Conservation (phyloP, 2,888 invertebrate genomes). For the Euclidia mi region DNA sequence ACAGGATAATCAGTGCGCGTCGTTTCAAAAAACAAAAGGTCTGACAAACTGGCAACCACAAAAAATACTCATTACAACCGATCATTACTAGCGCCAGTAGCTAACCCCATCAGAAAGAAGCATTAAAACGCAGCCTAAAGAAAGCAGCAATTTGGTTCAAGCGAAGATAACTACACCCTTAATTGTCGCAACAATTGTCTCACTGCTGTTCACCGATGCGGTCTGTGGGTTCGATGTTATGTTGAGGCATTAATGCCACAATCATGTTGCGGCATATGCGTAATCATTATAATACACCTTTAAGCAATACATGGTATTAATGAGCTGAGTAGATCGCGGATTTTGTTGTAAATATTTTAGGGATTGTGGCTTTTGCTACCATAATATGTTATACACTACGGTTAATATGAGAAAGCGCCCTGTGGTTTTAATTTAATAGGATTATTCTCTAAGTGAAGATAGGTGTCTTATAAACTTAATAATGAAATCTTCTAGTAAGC, state of each 20-base stretch:
- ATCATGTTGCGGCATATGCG: slow-evolving; percentile 31
- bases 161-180: slow-evolving; percentile 70
- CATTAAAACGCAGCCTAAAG: slow-evolving; percentile 70
- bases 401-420: slow-evolving; percentile 18
- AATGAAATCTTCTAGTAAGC: no score
- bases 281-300: no score
- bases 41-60: no score
- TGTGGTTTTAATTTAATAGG: slow-evolving; percentile 10
- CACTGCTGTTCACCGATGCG: slow-evolving; percentile 57
- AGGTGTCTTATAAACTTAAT: neutral
- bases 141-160: slow-evolving; percentile 76
- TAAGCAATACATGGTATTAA: slow-evolving; percentile 18
- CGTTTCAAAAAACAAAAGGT: no score
- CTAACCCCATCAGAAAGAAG: slow-evolving; percentile 56
- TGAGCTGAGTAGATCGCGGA: slow-evolving; percentile 26
- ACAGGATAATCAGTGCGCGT: no score
- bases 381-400: neutral
- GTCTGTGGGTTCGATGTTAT: slow-evolving; percentile 50
- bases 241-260: slow-evolving; percentile 20
- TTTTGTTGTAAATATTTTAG: slow-evolving; percentile 15
- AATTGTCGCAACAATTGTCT: slow-evolving; percentile 75
- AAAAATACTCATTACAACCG: neutral
- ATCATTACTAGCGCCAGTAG: slow-evolving; percentile 43
- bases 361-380: slow-evolving; percentile 14
- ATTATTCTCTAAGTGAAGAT: slow-evolving; percentile 1